phyloP scores from a whole-genome alignment of 2,113 vertebrate species.

The Abramis brama region DNA sequence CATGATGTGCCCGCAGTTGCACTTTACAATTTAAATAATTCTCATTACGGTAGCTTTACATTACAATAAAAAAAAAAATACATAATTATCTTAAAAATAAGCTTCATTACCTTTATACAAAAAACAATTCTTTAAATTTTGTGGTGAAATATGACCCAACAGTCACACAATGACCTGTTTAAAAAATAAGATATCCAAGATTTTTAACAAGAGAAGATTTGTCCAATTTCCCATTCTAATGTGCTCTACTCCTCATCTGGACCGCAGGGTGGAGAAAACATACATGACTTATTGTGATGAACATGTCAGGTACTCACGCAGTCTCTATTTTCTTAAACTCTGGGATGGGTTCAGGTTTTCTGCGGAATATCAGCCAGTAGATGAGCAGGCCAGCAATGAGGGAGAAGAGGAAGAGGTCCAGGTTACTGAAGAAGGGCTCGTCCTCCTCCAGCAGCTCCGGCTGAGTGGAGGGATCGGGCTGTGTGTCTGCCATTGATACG shows the following conservation, averaged over 20 bases:
- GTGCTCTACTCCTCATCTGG: neutral
- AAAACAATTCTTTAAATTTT: neutral
- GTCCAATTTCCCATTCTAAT: neutral
- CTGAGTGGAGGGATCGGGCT: constrained; percentile 59
- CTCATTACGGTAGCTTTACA: neutral
- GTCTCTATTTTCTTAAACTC: constrained; percentile 86
- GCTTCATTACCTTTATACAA: neutral
- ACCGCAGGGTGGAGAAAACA: neutral
- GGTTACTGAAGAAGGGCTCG: constrained; percentile 83
- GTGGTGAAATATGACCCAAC: neutral
- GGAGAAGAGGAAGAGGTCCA: constrained; percentile 87
- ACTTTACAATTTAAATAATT: no score
- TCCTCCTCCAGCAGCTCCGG: constrained; percentile 68
- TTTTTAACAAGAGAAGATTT: neutral
- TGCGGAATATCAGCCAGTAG: constrained; percentile 92
- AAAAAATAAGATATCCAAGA: neutral
- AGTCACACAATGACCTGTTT: neutral
- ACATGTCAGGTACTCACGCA: constrained; percentile 70
- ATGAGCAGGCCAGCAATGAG: constrained; percentile 84
- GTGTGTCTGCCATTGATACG: constrained; percentile 71
- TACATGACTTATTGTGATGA: neutral
- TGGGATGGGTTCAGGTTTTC: constrained; percentile 87
- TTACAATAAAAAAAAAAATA: neutral
- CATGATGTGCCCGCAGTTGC: no score
- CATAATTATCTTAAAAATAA: neutral